Conservation (phyloP, 2,888 invertebrate species). For the Epirrhoe alternata region DNA sequence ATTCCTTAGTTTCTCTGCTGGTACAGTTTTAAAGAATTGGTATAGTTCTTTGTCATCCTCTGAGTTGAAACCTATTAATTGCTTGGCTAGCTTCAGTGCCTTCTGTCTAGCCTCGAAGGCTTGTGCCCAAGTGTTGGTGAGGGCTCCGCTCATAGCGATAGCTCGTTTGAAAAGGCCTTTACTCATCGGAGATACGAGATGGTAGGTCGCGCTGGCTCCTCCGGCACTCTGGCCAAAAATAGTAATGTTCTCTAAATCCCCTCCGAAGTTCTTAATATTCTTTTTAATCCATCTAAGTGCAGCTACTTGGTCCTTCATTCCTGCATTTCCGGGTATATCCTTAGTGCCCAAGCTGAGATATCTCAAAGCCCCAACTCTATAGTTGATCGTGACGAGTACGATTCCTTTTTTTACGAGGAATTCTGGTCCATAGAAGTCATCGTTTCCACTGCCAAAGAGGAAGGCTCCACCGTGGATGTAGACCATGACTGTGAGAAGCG, state of each 20-base stretch:
- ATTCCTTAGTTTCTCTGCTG: conserved; percentile 52
- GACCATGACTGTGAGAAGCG: conserved; percentile 66
- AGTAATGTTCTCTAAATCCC: conserved; percentile 71
- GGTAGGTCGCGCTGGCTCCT: conserved; percentile 60
- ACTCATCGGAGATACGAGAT: conserved; percentile 74
- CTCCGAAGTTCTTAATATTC: conserved; percentile 71
- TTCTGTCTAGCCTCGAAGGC: conserved; percentile 77
- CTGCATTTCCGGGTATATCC: conserved; percentile 77
- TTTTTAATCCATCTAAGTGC: conserved; percentile 71
- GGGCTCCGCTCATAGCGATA: conserved; percentile 89
- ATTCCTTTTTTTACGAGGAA: conserved; percentile 67
- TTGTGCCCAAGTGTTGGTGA: conserved; percentile 81
- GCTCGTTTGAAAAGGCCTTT: conserved; percentile 73
- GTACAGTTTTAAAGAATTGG: conserved; percentile 61
- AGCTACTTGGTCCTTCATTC: conserved; percentile 77
- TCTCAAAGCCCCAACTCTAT: conserved; percentile 70
- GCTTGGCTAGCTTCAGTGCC: conserved; percentile 57
- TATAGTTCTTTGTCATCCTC: conserved; percentile 60
- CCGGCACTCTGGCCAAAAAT: conserved; percentile 79
- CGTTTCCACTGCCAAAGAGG: conserved; percentile 61
- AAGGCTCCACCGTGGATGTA: conserved; percentile 73
- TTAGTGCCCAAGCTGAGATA: conserved; percentile 69
- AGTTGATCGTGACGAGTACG: conserved; percentile 72
- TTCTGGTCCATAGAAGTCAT: conserved; percentile 68
- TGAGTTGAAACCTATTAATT: conserved; percentile 62